Conservation (phyloP, 1,140 invertebrate species). For the Thalassaphorura encarpata region DNA sequence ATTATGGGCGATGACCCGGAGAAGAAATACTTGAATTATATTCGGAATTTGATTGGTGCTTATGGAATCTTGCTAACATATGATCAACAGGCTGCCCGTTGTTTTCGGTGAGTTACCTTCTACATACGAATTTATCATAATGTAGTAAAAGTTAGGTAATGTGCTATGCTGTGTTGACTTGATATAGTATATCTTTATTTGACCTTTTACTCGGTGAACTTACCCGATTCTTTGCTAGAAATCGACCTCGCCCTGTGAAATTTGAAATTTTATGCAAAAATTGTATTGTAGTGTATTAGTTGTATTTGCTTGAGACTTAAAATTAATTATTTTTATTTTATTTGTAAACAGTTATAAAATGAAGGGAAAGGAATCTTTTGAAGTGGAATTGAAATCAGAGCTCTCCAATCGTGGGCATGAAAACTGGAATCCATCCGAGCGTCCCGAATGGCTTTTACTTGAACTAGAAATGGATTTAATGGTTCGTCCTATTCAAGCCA, state of each 20-base stretch:
- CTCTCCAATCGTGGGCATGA: neutral
- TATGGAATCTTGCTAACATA: slow-evolving; percentile 8
- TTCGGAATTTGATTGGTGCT: slow-evolving; percentile 5
- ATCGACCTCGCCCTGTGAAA: too few relatives aligned
- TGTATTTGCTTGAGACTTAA: too few relatives aligned
- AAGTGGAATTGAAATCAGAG: slow-evolving; percentile 10
- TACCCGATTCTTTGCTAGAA: too few relatives aligned
- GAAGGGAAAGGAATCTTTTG: neutral
- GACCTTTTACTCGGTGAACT: too few relatives aligned
- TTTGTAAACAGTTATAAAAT: neutral
- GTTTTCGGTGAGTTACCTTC: too few relatives aligned
- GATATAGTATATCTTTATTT: too few relatives aligned
- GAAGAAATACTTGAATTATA: neutral
- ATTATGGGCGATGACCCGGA: neutral
- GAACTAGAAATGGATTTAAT: slow-evolving; percentile 27
- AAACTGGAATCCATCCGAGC: slow-evolving; percentile 21
- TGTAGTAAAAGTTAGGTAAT: too few relatives aligned
- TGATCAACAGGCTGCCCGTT: slow-evolving; percentile 5
- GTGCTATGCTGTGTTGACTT: too few relatives aligned
- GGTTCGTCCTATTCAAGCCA: slow-evolving; percentile 17
- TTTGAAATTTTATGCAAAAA: too few relatives aligned
- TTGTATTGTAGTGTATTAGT: too few relatives aligned
- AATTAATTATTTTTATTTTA: too few relatives aligned
- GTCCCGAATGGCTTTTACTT: slow-evolving; percentile 27
- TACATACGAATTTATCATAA: too few relatives aligned